phyloP scores from a whole-genome alignment of 2,888 invertebrate species.

The Branchinecta sandiegonensis region DNA sequence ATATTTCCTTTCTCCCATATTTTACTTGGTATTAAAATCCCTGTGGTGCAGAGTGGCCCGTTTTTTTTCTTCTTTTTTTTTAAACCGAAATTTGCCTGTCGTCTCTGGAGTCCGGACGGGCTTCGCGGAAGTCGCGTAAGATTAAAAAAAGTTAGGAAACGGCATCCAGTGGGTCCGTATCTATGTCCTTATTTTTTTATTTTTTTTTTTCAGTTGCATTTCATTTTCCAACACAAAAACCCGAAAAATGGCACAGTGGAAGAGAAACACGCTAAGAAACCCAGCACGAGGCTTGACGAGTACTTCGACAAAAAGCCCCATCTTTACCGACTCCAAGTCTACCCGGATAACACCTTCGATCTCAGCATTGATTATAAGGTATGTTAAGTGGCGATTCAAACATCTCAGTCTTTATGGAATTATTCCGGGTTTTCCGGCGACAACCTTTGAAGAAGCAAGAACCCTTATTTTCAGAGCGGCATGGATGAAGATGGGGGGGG shows the following conservation, averaged over 20 bases:
- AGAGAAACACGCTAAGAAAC: conserved; percentile 92
- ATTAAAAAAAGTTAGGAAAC: not conserved
- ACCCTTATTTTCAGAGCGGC: too few species aligned
- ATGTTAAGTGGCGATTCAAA: conserved; percentile 18
- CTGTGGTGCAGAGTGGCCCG: conserved; percentile 3
- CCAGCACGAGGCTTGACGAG: conserved; percentile 66
- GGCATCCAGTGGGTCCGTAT: not conserved
- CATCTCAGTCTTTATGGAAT: not conserved
- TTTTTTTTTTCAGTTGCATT: conserved; percentile 43
- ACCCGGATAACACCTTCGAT: conserved; percentile 63
- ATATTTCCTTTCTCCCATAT: too few species aligned
- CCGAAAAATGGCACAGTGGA: conserved; percentile 74
- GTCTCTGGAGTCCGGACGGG: conserved; percentile 12
- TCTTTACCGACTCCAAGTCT: conserved; percentile 61
- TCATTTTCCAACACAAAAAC: conserved; percentile 89
- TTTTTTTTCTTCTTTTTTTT: conserved; percentile 3
- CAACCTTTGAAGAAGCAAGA: conserved; percentile 3
- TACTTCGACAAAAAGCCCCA: conserved; percentile 85
- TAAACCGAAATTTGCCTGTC: not conserved
- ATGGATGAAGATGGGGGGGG: too few species aligned
- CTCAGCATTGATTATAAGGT: conserved; percentile 64
- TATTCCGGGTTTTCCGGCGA: too few species aligned
- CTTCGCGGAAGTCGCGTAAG: too few species aligned
- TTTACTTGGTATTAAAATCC: not conserved
- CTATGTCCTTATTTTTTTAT: too few species aligned